Evolutionary conservation across 2,888 invertebrate species (phyloP).

Genomic region (Troilus luridus): DNA sequence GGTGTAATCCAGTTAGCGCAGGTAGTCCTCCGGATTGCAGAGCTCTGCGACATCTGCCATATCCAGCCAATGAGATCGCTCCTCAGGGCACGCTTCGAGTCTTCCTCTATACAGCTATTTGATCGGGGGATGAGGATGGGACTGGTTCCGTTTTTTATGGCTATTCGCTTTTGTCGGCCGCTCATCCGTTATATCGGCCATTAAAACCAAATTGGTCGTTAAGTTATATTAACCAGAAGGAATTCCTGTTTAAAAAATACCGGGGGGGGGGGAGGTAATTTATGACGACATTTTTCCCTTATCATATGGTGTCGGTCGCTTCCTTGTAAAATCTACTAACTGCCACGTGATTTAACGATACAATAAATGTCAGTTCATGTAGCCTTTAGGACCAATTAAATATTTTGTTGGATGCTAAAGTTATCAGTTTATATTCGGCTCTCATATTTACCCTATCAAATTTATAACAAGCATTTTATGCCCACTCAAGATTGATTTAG

Average conservation of each 20-base stretch:
- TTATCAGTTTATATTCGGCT: constrained; percentile 5
- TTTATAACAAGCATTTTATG: background rate
- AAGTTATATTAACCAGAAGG: constrained; percentile 47
- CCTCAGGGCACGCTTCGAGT: constrained; percentile 32
- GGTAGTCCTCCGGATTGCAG: constrained; percentile 15
- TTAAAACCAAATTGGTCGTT: constrained; percentile 55
- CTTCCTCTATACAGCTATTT: background rate
- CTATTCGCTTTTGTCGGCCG: constrained; percentile 51
- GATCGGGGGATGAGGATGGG: background rate
- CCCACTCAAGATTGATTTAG: background rate
- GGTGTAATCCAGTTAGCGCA: constrained; percentile 56
- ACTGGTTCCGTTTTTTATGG: constrained; percentile 2
- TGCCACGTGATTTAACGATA: constrained; percentile 28
- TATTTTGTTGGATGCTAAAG: constrained; percentile 14
- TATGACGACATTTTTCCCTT: constrained; percentile 27
- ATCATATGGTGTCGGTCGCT: background rate
- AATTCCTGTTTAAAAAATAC: background rate
- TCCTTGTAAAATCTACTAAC: constrained; percentile 26
- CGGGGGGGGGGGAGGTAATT: background rate
- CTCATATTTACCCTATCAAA: background rate
- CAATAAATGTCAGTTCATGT: background rate
- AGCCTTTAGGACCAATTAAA: constrained; percentile 25
- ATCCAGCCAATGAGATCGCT: background rate
- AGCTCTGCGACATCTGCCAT: constrained; percentile 27
- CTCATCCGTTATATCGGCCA: constrained; percentile 35